phyloP scores from a whole-genome alignment of 2,797 vertebrate genomes.

The Propithecus perrieri region DNA sequence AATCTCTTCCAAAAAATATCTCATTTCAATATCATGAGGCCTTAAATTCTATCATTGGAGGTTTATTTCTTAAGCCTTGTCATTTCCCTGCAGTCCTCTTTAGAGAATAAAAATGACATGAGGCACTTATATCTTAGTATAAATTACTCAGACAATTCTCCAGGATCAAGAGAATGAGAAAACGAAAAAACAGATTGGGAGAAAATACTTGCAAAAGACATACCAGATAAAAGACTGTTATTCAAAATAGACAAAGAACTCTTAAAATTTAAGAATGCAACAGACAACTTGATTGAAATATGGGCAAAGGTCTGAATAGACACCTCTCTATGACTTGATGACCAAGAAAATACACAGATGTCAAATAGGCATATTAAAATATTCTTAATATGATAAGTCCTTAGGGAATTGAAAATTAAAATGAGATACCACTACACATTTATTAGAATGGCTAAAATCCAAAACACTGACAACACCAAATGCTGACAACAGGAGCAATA shows the following conservation, averaged over 20 bases:
- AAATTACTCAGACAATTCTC: constrained; percentile 29
- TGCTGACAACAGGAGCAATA: not conserved
- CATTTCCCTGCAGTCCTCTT: not conserved
- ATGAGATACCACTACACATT: not conserved
- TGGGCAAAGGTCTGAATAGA: not conserved
- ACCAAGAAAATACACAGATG: not conserved
- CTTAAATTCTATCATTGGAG: constrained; percentile 1
- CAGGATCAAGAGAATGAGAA: not conserved
- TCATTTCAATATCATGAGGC: not conserved
- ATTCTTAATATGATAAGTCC: not conserved
- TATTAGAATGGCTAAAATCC: constrained; percentile 1
- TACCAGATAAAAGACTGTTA: not conserved
- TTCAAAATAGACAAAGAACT: not conserved
- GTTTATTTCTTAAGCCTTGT: constrained; percentile 29
- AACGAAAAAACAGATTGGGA: not conserved
- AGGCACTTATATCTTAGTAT: not conserved
- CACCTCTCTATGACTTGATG: not conserved
- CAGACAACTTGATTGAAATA: not conserved
- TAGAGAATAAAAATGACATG: not conserved
- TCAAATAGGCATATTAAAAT: not conserved
- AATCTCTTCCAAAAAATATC: not conserved
- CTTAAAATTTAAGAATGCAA: not conserved
- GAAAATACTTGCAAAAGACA: not conserved
- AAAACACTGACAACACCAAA: not conserved
- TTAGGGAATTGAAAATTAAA: not conserved